phyloP scores from a whole-genome alignment of 2,888 invertebrate species.

The Andrena marginata region DNA sequence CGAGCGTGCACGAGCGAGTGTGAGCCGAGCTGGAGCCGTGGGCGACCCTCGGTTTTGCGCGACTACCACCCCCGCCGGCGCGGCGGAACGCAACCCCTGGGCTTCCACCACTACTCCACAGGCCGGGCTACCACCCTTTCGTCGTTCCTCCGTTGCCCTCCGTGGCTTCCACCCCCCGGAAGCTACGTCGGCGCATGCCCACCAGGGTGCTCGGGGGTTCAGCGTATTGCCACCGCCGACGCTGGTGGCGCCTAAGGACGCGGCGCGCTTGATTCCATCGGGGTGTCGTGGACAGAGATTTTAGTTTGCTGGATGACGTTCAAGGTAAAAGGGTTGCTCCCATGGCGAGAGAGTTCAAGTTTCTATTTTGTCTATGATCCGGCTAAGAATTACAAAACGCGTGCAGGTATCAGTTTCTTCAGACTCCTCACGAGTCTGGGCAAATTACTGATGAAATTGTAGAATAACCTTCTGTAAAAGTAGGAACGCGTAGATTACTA shows the following conservation, averaged over 20 bases:
- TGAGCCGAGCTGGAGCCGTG: slow-evolving; percentile 68
- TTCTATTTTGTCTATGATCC: too few species aligned
- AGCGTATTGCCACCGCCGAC: slow-evolving; percentile 68
- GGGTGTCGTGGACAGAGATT: background rate
- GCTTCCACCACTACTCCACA: slow-evolving; percentile 61
- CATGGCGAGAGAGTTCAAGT: background rate
- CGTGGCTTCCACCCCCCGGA: slow-evolving; percentile 33
- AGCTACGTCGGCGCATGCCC: slow-evolving; percentile 67
- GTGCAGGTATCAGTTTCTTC: background rate
- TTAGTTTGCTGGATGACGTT: slow-evolving; percentile 1
- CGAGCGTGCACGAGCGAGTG: slow-evolving; percentile 72
- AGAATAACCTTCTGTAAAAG: too few species aligned
- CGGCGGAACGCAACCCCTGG: slow-evolving; percentile 74
- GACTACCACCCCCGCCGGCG: slow-evolving; percentile 71
- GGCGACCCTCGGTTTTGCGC: slow-evolving; percentile 73
- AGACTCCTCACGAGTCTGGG: too few species aligned
- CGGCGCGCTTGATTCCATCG: slow-evolving; percentile 14
- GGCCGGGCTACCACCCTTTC: slow-evolving; percentile 62
- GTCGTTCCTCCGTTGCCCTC: slow-evolving; percentile 36
- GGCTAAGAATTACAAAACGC: background rate
- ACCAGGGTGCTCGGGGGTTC: slow-evolving; percentile 30
- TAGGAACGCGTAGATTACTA: too few species aligned
- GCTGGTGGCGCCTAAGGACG: slow-evolving; percentile 79
- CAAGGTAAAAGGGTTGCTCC: background rate
- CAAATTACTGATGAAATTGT: too few species aligned